phyloP scores from a whole-genome alignment of 2,113 vertebrate species.

The Hyperopisus bebe region DNA sequence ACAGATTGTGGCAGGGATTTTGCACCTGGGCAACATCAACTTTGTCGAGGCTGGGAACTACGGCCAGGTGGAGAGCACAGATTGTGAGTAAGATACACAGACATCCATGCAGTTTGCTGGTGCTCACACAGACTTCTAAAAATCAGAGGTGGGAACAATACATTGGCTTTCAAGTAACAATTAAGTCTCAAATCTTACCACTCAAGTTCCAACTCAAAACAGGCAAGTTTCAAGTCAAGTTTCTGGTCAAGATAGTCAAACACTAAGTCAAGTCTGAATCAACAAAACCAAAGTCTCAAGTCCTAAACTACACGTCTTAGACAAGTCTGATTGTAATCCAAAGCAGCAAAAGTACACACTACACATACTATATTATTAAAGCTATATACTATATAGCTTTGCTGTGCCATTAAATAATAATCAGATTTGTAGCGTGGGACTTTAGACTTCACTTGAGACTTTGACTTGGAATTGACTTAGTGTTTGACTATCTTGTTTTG shows the following conservation, averaged over 20 bases:
- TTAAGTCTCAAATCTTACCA: not conserved
- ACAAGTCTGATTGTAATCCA: not conserved
- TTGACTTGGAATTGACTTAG: not conserved
- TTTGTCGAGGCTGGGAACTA: slow-evolving; percentile 92
- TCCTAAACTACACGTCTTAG: not conserved
- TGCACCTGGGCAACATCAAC: slow-evolving; percentile 88
- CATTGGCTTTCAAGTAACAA: not conserved
- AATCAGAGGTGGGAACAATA: not conserved
- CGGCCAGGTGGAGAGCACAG: slow-evolving; percentile 75
- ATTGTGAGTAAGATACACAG: slow-evolving; percentile 70
- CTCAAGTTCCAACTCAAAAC: not conserved
- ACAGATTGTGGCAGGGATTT: slow-evolving; percentile 83
- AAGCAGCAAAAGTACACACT: not conserved
- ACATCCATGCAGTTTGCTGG: not conserved
- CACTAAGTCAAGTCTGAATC: not conserved
- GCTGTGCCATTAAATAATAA: not conserved
- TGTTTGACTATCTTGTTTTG: too few species aligned
- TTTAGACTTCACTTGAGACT: not conserved
- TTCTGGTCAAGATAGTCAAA: not conserved
- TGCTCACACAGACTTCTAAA: not conserved
- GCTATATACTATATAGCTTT: not conserved
- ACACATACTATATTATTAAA: not conserved
- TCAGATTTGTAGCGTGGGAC: not conserved
- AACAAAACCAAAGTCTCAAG: not conserved
- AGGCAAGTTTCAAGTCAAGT: not conserved